Percentiles rank a stretch among this genome's conserved stretches.
Evolutionary conservation across 2,797 vertebrate species (phyloP).

Genomic region (Melanogrammus aeglefinus): DNA sequence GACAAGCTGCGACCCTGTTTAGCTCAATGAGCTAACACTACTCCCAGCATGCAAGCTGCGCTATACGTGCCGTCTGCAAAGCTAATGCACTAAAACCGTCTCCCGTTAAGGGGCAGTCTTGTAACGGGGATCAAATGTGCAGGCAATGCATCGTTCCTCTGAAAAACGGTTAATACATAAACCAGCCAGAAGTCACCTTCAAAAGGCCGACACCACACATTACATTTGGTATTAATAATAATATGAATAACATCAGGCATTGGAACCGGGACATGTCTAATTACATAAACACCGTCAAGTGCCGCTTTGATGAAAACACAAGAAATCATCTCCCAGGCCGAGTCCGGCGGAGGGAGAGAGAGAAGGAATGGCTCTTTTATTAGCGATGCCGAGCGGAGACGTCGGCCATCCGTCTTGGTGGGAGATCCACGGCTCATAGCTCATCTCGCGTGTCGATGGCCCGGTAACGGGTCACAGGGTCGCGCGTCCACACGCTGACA

Average conservation of each 20-base stretch:
- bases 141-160: slow-evolving; percentile 18
- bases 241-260: too few relatives aligned
- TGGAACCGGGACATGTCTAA: slow-evolving; percentile 27
- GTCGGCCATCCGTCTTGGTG: slow-evolving; percentile 44
- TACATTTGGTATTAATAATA: too few relatives aligned
- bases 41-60: not conserved
- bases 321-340: slow-evolving; percentile 36
- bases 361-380: slow-evolving; percentile 46
- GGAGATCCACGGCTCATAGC: slow-evolving; percentile 56
- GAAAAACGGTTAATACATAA: slow-evolving; percentile 13
- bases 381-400: slow-evolving; percentile 52
- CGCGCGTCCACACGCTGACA: slow-evolving; percentile 36
- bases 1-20: too few relatives aligned
- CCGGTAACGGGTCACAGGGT: slow-evolving; percentile 44
- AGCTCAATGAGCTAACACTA: not conserved
- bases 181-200: slow-evolving; percentile 28
- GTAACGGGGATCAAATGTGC: slow-evolving; percentile 17
- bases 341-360: slow-evolving; percentile 31
- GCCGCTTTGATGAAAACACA: slow-evolving; percentile 45
- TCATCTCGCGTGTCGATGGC: slow-evolving; percentile 54
- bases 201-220: slow-evolving; percentile 19
- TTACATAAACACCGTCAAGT: slow-evolving; percentile 45
- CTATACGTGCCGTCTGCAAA: not conserved
- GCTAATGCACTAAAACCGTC: not conserved
- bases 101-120: slow-evolving; percentile 15